These are phyloP conservation scores for Nannoperca obscura DNA, from an alignment of 2,797 vertebrate genomes.

Conservation along the genomic window DNA sequence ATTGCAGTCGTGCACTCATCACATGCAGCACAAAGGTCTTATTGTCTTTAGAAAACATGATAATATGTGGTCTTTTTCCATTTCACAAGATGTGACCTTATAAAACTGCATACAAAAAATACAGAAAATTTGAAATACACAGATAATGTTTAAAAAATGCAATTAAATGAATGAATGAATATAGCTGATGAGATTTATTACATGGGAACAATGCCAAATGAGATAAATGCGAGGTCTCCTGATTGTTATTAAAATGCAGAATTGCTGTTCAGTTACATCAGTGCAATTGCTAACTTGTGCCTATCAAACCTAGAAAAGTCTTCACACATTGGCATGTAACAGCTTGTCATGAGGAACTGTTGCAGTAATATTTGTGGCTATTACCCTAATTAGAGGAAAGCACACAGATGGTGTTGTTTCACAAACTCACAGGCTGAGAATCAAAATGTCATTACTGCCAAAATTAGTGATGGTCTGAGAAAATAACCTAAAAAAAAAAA, in stretches of 20 bases:
- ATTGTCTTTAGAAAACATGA: slow-evolving; percentile 67
- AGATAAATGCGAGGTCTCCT: slow-evolving; percentile 49
- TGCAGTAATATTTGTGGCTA: slow-evolving; percentile 87
- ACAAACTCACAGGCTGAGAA: slow-evolving; percentile 86
- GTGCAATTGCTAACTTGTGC: slow-evolving; percentile 74
- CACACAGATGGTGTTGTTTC: slow-evolving; percentile 89
- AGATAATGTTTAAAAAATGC: slow-evolving; percentile 31
- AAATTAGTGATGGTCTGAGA: slow-evolving; percentile 83
- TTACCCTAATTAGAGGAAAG: slow-evolving; percentile 89
- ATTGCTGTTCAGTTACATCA: slow-evolving; percentile 70
- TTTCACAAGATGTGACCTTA: slow-evolving; percentile 42
- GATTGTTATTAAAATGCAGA: slow-evolving; percentile 62
- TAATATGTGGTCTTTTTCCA: slow-evolving; percentile 43
- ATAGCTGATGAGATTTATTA: slow-evolving; percentile 37
- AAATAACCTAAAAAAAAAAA: slow-evolving; percentile 54
- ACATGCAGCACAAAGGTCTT: slow-evolving; percentile 71
- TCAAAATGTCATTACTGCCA: slow-evolving; percentile 87
- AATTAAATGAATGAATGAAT: slow-evolving; percentile 22
- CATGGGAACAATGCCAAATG: slow-evolving; percentile 52
- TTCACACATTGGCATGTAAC: slow-evolving; percentile 84
- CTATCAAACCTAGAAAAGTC: slow-evolving; percentile 74
- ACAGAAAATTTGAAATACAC: slow-evolving; percentile 40
- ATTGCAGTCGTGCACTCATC: slow-evolving; percentile 79
- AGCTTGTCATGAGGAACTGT: slow-evolving; percentile 87
- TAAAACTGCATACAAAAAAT: slow-evolving; percentile 21